A percentile compares a stretch with the other conserved stretches of the same genome.
phyloP scores from a whole-genome alignment of 2,888 invertebrate genomes.

The Phytoseiulus persimilis region DNA sequence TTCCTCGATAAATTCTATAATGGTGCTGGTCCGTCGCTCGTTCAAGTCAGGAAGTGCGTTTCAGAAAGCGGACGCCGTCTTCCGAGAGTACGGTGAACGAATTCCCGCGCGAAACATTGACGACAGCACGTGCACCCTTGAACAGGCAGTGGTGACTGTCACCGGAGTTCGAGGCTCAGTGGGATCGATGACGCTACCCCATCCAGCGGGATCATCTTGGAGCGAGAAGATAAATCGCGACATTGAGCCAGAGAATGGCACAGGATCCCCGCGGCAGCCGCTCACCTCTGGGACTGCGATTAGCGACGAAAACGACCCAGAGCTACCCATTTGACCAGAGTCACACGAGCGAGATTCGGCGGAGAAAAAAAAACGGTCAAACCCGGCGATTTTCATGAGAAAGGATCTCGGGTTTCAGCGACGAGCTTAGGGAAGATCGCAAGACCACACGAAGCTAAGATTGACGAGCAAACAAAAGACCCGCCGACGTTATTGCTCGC shows the following conservation, averaged over 20 bases:
- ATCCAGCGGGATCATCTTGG: no score
- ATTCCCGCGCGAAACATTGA: neutral
- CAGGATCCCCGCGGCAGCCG: neutral
- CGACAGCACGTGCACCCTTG: no score
- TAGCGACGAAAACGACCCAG: neutral
- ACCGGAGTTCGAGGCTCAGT: no score
- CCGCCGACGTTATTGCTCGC: neutral
- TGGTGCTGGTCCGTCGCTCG: neutral
- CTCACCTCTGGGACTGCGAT: no score
- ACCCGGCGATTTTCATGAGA: neutral
- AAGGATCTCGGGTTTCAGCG: neutral
- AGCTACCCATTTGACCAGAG: neutral
- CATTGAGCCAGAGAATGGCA: neutral
- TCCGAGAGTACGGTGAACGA: neutral
- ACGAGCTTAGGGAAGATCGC: neutral
- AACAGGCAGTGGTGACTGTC: no score
- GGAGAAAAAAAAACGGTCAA: neutral
- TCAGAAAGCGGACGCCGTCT: neutral
- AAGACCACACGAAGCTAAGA: neutral
- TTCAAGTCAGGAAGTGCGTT: neutral
- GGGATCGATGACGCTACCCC: no score
- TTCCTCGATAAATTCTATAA: neutral
- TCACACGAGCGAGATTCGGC: neutral
- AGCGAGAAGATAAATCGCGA: neutral
- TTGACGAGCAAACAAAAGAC: neutral